Evolutionary conservation across 2,113 vertebrate genomes (phyloP).

Genomic region (Mustelus asterias): DNA sequence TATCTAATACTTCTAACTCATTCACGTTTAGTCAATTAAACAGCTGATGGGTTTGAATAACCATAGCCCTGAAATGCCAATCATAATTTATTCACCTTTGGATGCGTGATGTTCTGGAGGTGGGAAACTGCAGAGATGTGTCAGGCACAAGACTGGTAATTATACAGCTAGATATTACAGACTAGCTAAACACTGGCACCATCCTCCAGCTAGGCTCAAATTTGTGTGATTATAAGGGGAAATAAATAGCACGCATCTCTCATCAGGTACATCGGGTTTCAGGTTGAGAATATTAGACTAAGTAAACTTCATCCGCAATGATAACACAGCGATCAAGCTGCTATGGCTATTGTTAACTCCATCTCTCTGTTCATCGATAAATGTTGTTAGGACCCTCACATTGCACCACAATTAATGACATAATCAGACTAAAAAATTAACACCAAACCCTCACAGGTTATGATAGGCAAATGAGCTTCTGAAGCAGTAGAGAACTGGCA

Average conservation of each 20-base stretch:
- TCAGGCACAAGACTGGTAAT: neutral
- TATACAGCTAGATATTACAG: conserved; percentile 11
- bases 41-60: neutral
- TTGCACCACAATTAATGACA: neutral
- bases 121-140: neutral
- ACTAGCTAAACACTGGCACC: neutral
- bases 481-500: neutral
- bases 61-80: neutral
- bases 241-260: neutral
- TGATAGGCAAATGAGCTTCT: neutral
- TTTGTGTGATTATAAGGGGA: neutral
- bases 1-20: neutral
- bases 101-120: neutral
- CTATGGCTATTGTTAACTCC: neutral
- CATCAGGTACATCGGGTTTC: neutral
- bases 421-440: neutral
- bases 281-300: neutral
- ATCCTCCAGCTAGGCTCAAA: neutral
- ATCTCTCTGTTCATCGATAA: neutral
- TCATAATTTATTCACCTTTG: neutral
- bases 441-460: neutral
- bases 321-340: neutral
- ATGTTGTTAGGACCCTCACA: neutral
- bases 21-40: neutral
- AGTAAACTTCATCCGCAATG: neutral